These are phyloP conservation scores for Cebus imitator DNA, from an alignment of 2,113 vertebrate species.

Conservation along the genomic window DNA sequence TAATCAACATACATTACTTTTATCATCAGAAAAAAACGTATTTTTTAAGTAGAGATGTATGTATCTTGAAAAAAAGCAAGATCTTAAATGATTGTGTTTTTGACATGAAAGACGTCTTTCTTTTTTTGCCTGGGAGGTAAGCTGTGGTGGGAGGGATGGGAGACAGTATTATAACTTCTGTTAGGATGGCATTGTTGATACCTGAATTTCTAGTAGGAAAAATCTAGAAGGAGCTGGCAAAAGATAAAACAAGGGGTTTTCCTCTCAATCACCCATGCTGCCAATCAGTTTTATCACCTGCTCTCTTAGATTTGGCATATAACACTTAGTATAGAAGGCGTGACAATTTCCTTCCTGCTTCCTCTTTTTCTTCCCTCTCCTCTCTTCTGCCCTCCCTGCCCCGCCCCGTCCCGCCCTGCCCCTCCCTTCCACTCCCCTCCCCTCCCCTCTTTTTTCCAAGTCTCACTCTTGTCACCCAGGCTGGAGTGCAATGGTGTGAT, in stretches of 20 bases:
- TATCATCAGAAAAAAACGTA: slow-evolving; percentile 18
- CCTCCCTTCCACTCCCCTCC: too few species aligned
- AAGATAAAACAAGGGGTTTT: background rate
- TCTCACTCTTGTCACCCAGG: too few species aligned
- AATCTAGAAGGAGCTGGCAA: slow-evolving; percentile 10
- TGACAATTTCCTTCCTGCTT: slow-evolving; percentile 27
- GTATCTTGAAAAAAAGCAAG: slow-evolving; percentile 18
- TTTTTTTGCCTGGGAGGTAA: background rate
- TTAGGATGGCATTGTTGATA: background rate
- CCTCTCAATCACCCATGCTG: background rate
- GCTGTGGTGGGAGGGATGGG: background rate
- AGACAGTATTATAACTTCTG: background rate
- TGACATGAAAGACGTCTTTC: background rate
- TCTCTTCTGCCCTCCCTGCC: too few species aligned
- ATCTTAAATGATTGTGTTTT: background rate
- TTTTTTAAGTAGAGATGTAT: background rate
- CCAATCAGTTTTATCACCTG: background rate
- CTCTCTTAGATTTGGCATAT: background rate
- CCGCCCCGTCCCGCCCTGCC: too few species aligned
- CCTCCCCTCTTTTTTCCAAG: too few species aligned
- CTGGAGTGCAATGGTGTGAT: too few species aligned
- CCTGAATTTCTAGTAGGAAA: slow-evolving; percentile 32
- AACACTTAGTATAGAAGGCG: background rate
- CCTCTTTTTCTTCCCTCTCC: background rate
- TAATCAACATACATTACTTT: slow-evolving; percentile 12